Percentiles rank a stretch among this genome's conserved stretches.
These are phyloP conservation scores for Parauchenoglanis ngamensis DNA, from an alignment of 2,797 vertebrate species.

Conservation along the genomic window DNA sequence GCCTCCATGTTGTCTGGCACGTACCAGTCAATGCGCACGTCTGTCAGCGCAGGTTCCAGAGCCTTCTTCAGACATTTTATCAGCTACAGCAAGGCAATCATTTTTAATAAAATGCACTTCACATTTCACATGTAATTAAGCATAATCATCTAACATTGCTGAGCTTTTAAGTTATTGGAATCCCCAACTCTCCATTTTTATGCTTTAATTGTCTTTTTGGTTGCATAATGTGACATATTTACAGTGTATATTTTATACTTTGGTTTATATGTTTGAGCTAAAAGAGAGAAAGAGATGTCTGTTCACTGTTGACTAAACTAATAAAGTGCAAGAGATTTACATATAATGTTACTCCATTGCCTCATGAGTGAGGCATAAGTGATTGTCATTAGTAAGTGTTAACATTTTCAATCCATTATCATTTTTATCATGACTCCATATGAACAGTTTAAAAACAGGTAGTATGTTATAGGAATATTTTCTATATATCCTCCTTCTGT, in stretches of 20 bases:
- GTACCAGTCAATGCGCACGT: constrained; percentile 98
- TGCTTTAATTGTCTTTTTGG: background rate
- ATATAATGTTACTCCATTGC: background rate
- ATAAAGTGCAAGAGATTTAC: background rate
- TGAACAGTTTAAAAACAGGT: background rate
- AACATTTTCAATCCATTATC: background rate
- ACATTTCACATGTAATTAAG: background rate
- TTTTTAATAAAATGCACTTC: background rate
- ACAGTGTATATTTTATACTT: background rate
- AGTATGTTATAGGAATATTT: background rate
- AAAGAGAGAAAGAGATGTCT: background rate
- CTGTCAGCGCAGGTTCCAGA: constrained; percentile 89
- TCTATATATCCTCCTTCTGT: background rate
- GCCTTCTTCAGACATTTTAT: constrained; percentile 94
- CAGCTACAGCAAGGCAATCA: constrained; percentile 73
- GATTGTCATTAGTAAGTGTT: background rate
- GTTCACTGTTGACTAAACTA: background rate
- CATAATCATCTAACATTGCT: background rate
- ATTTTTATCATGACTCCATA: background rate
- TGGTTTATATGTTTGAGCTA: background rate
- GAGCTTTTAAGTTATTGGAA: background rate
- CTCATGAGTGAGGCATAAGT: background rate
- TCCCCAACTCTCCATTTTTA: background rate
- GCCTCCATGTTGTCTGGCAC: constrained; percentile 94
- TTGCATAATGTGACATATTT: background rate